These are phyloP conservation scores for Oreohelix idahoensis DNA, from an alignment of 1,140 invertebrate genomes.

Conservation along the genomic window DNA sequence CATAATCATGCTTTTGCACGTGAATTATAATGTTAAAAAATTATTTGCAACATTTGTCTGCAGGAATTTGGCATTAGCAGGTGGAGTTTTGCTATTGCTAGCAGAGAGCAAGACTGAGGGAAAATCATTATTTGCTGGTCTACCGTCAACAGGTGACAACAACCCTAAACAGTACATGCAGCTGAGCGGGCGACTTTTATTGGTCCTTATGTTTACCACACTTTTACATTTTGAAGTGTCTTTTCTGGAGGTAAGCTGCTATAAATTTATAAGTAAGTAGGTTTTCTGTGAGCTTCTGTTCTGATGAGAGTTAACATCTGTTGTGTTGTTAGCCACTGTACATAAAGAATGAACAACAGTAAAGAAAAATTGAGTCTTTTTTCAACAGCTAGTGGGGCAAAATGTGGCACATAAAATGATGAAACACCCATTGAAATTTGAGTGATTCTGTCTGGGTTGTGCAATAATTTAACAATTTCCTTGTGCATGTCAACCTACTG, in stretches of 20 bases:
- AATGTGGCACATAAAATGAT: no score
- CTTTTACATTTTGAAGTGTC: conserved; percentile 88
- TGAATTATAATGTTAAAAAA: no score
- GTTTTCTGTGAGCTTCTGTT: not conserved
- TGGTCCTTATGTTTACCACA: conserved; percentile 99
- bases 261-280: not conserved
- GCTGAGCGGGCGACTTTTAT: conserved; percentile 92
- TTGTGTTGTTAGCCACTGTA: no score
- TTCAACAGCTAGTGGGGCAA: no score
- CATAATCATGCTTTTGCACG: no score
- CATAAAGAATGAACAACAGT: no score
- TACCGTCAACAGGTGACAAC: conserved; percentile 95
- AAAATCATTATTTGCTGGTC: conserved; percentile 96
- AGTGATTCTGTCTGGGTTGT: no score
- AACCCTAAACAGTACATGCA: conserved; percentile 98
- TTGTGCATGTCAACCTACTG: no score
- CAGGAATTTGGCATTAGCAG: conserved; percentile 95
- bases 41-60: conserved; percentile 61
- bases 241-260: conserved; percentile 56
- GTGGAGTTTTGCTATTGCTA: conserved; percentile 92
- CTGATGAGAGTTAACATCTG: no score
- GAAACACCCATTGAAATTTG: no score
- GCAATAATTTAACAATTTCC: no score
- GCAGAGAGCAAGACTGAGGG: conserved; percentile 93
- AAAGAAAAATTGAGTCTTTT: no score